Evolutionary conservation across 2,113 vertebrate species (phyloP).

Genomic region (Salvelinus fontinalis): DNA sequence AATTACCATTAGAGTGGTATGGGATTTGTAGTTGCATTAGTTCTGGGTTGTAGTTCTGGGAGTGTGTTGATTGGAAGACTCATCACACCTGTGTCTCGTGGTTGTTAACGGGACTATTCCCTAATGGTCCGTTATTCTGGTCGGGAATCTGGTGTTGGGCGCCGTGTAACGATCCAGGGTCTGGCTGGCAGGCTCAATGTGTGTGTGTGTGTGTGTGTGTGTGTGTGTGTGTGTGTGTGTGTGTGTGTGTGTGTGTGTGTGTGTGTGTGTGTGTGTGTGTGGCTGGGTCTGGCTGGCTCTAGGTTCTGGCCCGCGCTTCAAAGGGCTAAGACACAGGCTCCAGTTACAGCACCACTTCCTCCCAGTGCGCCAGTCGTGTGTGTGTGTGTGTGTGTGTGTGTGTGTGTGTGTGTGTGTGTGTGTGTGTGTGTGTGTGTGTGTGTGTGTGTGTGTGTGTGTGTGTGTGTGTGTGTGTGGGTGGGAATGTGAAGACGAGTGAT

Average conservation of each 20-base stretch:
- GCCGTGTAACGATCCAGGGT: conserved; percentile 36
- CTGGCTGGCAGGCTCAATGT: conserved; percentile 1
- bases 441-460: conserved; percentile 2
- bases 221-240: conserved; percentile 7
- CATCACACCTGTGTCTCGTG: conserved; percentile 16
- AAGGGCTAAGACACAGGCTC: conserved; percentile 47
- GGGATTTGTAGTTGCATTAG: no score
- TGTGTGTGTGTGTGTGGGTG: conserved; percentile 8
- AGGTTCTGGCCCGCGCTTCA: conserved; percentile 52
- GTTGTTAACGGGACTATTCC: conserved; percentile 30
- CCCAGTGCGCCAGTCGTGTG: conserved; percentile 21
- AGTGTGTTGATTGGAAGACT: conserved; percentile 3
- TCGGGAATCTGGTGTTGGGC: conserved; percentile 42
- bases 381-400: conserved; percentile 7
- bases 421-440: not conserved
- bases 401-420: conserved; percentile 3
- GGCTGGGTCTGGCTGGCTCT: conserved; percentile 29
- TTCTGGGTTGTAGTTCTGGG: not conserved
- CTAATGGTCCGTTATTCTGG: conserved; percentile 44
- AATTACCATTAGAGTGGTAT: not conserved
- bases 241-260: conserved; percentile 13
- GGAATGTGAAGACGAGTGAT: conserved; percentile 36
- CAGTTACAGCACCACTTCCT: conserved; percentile 59
- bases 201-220: conserved; percentile 12
- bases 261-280: not conserved